Percentiles rank a stretch among this genome's conserved stretches.
phyloP scores from a whole-genome alignment of 2,797 vertebrate genomes.

The Pitangus sulphuratus region DNA sequence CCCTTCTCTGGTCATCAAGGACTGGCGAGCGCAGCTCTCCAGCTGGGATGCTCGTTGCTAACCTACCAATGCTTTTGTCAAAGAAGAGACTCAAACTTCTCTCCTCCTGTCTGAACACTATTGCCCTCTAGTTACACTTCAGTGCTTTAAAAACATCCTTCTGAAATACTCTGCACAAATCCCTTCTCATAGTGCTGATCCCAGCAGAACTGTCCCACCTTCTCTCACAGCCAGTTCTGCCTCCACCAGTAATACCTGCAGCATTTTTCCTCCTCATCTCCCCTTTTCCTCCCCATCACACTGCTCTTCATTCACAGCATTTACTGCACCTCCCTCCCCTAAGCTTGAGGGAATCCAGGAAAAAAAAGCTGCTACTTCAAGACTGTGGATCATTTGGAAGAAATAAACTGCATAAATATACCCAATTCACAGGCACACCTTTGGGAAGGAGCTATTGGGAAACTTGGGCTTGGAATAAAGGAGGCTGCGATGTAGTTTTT shows the following conservation, averaged over 20 bases:
- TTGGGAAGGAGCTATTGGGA: slow-evolving; percentile 4
- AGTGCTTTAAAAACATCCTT: not conserved
- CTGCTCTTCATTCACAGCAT: not conserved
- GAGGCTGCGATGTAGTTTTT: slow-evolving; percentile 31
- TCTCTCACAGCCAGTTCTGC: not conserved
- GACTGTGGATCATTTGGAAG: slow-evolving; percentile 34
- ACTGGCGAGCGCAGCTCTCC: not conserved
- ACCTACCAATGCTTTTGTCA: not conserved
- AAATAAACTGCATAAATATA: slow-evolving; percentile 57
- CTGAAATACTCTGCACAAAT: not conserved
- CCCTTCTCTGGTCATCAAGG: not conserved
- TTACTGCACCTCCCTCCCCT: not conserved
- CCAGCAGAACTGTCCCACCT: not conserved
- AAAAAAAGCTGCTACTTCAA: slow-evolving; percentile 2
- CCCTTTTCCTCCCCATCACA: not conserved
- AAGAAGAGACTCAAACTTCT: not conserved
- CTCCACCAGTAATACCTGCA: not conserved
- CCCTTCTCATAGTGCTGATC: not conserved
- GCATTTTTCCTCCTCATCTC: not conserved
- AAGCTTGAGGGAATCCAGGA: not conserved
- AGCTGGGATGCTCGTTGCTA: not conserved
- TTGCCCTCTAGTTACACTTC: not conserved
- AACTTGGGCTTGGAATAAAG: slow-evolving; percentile 55
- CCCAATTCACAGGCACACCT: slow-evolving; percentile 40
- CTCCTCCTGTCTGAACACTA: not conserved